Evolutionary conservation across 1,140 invertebrate genomes (phyloP).

Genomic region (Sitobion miscanthi): DNA sequence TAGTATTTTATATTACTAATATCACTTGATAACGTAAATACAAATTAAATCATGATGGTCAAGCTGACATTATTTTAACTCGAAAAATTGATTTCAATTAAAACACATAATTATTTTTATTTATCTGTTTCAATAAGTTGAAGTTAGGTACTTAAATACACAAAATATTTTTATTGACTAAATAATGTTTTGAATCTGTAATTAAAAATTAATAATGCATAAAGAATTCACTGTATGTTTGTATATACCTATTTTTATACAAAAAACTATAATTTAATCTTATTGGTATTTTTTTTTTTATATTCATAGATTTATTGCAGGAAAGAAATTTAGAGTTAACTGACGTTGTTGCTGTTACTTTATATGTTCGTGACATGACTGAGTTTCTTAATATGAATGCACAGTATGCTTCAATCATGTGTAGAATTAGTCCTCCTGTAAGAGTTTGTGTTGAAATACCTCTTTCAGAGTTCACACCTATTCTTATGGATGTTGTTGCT

Average conservation of each 20-base stretch:
- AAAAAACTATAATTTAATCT: neutral
- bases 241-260: too few relatives aligned
- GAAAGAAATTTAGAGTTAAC: conserved; percentile 46
- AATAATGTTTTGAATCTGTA: neutral
- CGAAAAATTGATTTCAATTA: neutral
- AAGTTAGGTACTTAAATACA: neutral
- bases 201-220: too few relatives aligned
- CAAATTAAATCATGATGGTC: neutral
- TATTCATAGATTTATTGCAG: conserved; percentile 36
- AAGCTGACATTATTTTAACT: neutral
- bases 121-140: neutral
- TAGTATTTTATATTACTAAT: neutral
- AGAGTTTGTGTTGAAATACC: conserved; percentile 86
- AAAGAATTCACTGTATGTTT: too few relatives aligned
- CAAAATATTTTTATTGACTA: neutral
- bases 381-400: conserved; percentile 80
- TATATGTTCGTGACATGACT: conserved; percentile 83
- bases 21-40: neutral
- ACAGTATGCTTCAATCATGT: conserved; percentile 77
- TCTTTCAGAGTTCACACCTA: conserved; percentile 72
- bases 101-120: neutral
- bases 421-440: conserved; percentile 83
- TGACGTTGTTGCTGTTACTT: conserved; percentile 78
- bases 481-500: conserved; percentile 81
- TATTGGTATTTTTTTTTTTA: neutral